phyloP scores from a whole-genome alignment of 2,888 invertebrate genomes.

The Scaptodrosophila latifasciaeformis region DNA sequence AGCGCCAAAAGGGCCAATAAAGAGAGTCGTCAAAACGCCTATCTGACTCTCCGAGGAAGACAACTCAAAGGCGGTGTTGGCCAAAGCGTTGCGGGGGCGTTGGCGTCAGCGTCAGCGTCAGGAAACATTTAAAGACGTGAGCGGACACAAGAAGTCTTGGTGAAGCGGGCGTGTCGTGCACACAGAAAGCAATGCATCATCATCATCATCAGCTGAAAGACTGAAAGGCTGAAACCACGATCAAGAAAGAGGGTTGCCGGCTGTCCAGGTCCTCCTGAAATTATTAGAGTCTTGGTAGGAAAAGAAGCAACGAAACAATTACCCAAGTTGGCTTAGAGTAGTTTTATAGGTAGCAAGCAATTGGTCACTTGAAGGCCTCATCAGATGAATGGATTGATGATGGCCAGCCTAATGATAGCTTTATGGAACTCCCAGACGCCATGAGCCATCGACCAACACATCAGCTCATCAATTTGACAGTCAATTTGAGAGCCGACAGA shows the following conservation, averaged over 20 bases:
- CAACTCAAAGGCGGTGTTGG: constrained; percentile 28
- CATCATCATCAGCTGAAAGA: constrained; percentile 14
- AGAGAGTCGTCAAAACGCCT: constrained; percentile 59
- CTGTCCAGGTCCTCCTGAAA: neutral
- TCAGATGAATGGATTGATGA: neutral
- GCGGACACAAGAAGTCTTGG: too few species aligned
- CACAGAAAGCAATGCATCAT: constrained; percentile 42
- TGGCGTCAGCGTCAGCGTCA: constrained; percentile 19
- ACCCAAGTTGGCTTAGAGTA: constrained; percentile 33
- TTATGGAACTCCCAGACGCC: too few species aligned
- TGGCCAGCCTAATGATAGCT: constrained; percentile 7
- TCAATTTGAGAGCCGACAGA: constrained; percentile 33
- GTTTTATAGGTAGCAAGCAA: neutral
- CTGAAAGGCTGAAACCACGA: constrained; percentile 10
- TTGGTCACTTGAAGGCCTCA: constrained; percentile 23
- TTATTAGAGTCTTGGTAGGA: constrained; percentile 14
- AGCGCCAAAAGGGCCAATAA: constrained; percentile 7
- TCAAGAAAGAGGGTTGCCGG: constrained; percentile 15
- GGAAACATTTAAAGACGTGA: constrained; percentile 1
- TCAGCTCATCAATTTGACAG: constrained; percentile 41
- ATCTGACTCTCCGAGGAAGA: neutral
- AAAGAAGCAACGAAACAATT: constrained; percentile 37
- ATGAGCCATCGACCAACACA: constrained; percentile 18
- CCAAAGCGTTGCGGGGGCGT: constrained; percentile 34
- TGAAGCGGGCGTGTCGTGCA: constrained; percentile 18